These are phyloP conservation scores for Chiloscyllium plagiosum DNA, from an alignment of 2,113 vertebrate species.

Conservation along the genomic window DNA sequence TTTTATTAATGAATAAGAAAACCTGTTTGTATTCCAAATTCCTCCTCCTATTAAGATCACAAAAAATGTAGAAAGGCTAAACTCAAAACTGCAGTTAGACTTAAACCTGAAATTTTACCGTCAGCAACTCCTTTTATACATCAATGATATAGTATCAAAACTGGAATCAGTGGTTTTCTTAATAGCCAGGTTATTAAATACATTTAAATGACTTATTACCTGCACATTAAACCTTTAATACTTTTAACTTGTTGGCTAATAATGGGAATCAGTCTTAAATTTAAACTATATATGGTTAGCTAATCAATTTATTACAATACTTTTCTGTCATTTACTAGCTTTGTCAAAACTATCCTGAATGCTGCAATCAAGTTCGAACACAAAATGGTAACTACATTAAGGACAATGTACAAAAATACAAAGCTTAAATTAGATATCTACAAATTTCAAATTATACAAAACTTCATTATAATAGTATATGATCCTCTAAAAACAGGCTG, in stretches of 20 bases:
- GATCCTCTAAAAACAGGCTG: background rate
- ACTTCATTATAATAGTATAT: background rate
- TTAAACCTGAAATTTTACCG: background rate
- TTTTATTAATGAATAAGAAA: background rate
- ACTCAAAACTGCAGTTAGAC: background rate
- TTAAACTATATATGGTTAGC: background rate
- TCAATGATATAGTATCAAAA: background rate
- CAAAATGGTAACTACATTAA: background rate
- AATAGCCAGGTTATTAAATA: background rate
- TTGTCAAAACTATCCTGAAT: background rate
- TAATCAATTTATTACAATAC: background rate
- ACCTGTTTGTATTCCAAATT: background rate
- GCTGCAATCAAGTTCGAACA: background rate
- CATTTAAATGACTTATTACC: background rate
- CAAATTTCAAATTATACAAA: background rate
- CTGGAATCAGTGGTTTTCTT: too few relatives aligned
- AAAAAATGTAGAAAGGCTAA: background rate
- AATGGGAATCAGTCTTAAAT: background rate
- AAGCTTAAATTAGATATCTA: background rate
- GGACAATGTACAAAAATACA: background rate
- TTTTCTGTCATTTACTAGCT: constrained; percentile 5
- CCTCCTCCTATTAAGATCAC: background rate
- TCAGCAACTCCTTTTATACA: background rate
- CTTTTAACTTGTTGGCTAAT: too few relatives aligned
- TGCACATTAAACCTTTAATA: too few relatives aligned